phyloP scores from a whole-genome alignment of 2,113 vertebrate species.

The Oncorhynchus mykiss region DNA sequence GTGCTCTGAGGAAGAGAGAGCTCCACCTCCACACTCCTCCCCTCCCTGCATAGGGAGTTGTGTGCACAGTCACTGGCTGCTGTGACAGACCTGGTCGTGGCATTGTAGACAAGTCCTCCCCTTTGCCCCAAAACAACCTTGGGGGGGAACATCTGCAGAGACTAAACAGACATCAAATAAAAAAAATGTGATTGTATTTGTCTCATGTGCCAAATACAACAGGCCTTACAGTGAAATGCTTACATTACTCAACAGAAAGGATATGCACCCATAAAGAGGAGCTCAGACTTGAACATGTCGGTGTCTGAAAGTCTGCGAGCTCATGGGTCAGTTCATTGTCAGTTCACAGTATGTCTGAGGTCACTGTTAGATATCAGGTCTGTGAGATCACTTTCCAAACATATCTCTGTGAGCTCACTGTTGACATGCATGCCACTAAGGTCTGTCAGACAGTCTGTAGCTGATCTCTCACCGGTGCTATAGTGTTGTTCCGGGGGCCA shows the following conservation, averaged over 20 bases:
- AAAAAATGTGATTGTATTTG: no score
- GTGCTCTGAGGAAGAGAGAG: conserved; percentile 26
- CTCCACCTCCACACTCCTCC: conserved; percentile 38
- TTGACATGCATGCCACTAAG: neutral
- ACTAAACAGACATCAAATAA: neutral
- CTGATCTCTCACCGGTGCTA: conserved; percentile 69
- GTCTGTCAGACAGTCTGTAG: no score
- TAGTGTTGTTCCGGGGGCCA: conserved; percentile 57
- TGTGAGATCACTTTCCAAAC: neutral
- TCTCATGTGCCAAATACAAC: no score
- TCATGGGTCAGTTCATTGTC: no score
- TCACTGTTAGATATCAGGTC: neutral
- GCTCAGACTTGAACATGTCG: no score
- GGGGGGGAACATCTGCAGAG: conserved; percentile 59
- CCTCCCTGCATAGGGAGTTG: conserved; percentile 39
- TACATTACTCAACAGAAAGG: neutral
- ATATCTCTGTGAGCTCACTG: neutral
- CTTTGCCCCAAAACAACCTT: conserved; percentile 64
- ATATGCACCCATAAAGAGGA: neutral
- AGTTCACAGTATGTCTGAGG: neutral
- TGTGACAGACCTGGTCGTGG: conserved; percentile 11
- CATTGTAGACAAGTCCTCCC: conserved; percentile 17
- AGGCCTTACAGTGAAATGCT: no score
- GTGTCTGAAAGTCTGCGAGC: no score
- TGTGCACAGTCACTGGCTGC: conserved; percentile 46